Base-by-base conservation (phyloP, 2,113 vertebrate species). In the Bujurquina vittata region DNA sequence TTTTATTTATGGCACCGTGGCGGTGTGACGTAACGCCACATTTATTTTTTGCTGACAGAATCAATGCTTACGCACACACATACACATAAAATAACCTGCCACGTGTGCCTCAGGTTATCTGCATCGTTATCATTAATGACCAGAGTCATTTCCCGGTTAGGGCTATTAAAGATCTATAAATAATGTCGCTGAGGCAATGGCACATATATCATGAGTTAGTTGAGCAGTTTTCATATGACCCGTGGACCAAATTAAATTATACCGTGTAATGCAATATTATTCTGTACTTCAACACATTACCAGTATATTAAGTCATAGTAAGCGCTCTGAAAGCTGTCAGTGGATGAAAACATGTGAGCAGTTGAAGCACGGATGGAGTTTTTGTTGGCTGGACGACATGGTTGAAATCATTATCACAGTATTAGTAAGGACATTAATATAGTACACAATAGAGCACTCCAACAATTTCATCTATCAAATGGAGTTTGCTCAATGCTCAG, bases 111-210 rank as follows among this genome's bases (percentile, higher is more conserved):
- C 59, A 7, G 43, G 67, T 72, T 72, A 72, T 72, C 67, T 79
- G 33, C 72, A 76, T 75, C 78, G 58, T 63, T 86, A 69, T 62
- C 75, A 75, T 87, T 83, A 81, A 87, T 59, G 73, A 56, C 67
- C 43, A 0, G 60, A 67, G 61, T 55, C 55, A 63, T 22, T 84
- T 72, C 75, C 84, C 84, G 84, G 72, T 75, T 54, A 40, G 61
- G 59, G 80, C 86, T 86, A 88, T 10, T 46, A 77, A 83, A 83
- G 72, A 57, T 80, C 61, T 91, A 92, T 87, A 90, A 86, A 88
- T 93, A 93, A 90, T 79, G 26, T 14, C 26, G 81, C 89, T 89
- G 88, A 88, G 89, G 88, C 87, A 92, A 89, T 29, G 59, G 59
- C 55, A 43, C 69, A 84, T 77, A 81, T 78, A 87, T 83, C 83